Evolutionary conservation across 1,140 invertebrate species (phyloP).

Genomic region (Drosophila sproati): DNA sequence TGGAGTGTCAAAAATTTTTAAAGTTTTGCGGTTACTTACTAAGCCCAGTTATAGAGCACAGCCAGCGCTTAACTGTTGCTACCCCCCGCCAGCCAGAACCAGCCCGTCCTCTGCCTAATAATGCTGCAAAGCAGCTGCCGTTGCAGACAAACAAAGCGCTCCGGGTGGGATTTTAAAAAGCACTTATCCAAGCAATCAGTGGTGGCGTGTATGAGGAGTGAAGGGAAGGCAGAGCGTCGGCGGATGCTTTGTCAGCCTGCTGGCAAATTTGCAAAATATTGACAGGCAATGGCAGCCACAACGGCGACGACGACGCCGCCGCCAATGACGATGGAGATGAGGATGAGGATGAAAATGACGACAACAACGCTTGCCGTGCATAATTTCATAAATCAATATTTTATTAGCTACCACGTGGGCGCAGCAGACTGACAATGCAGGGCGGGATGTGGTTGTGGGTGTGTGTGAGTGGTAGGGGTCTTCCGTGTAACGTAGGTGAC

Average conservation of each 20-base stretch:
- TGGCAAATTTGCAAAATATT: slow-evolving; percentile 78
- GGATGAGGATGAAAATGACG: not conserved
- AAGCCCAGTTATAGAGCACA: slow-evolving; percentile 32
- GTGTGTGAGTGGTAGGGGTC: not conserved
- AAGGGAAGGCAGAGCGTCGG: not conserved
- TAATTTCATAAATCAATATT: slow-evolving; percentile 81
- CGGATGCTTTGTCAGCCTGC: slow-evolving; percentile 27
- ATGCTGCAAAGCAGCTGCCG: slow-evolving; percentile 60
- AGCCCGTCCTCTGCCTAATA: slow-evolving; percentile 21
- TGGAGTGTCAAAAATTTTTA: slow-evolving; percentile 68
- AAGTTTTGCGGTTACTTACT: slow-evolving; percentile 78
- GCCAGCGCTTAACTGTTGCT: slow-evolving; percentile 30
- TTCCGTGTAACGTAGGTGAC: slow-evolving; percentile 30
- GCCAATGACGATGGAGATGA: not conserved
- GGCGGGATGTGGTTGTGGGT: too few species aligned
- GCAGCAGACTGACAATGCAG: slow-evolving; percentile 10
- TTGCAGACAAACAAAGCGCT: slow-evolving; percentile 74
- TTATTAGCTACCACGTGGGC: slow-evolving; percentile 61
- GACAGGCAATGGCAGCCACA: slow-evolving; percentile 50
- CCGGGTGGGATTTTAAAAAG: slow-evolving; percentile 76
- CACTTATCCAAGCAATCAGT: slow-evolving; percentile 69
- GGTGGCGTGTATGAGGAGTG: slow-evolving; percentile 1
- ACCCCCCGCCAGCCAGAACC: slow-evolving; percentile 4
- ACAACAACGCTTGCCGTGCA: slow-evolving; percentile 40
- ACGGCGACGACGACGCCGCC: not conserved